Percentiles rank a stretch among this genome's conserved stretches.
These are phyloP conservation scores for Gymnobelideus leadbeateri DNA, from an alignment of 2,113 vertebrate species.

Conservation along the genomic window DNA sequence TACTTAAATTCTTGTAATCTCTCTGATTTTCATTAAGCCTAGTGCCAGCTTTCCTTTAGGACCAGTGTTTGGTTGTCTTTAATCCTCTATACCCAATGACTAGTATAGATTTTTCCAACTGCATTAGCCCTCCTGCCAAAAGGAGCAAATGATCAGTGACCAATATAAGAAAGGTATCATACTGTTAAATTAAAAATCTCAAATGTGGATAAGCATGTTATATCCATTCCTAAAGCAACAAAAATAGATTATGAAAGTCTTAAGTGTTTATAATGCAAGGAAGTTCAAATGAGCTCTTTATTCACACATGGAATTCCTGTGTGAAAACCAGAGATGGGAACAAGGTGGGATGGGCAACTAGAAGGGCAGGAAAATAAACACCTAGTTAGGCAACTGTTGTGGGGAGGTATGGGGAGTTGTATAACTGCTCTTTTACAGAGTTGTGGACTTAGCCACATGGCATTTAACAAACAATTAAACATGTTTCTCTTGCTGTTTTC, in stretches of 20 bases:
- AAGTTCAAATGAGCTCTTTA: neutral
- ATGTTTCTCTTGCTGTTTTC: neutral
- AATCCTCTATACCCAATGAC: neutral
- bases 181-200: conserved; percentile 34
- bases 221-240: neutral
- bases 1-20: neutral
- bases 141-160: conserved; percentile 36
- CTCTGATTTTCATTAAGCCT: too few relatives aligned
- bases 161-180: conserved; percentile 33
- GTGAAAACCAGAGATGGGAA: neutral
- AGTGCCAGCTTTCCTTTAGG: neutral
- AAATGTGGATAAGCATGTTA: neutral
- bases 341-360: neutral
- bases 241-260: neutral
- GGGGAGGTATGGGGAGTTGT: neutral
- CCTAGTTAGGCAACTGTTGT: neutral
- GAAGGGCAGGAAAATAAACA: neutral
- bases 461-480: neutral
- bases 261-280: conserved; percentile 10
- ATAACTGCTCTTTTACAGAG: neutral
- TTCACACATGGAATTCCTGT: neutral
- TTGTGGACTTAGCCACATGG: neutral
- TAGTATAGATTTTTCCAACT: conserved; percentile 9
- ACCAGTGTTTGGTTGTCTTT: conserved; percentile 2
- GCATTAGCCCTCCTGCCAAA: conserved; percentile 11